phyloP scores from a whole-genome alignment of 1,140 invertebrate species.

The Eriocheir sinensis region DNA sequence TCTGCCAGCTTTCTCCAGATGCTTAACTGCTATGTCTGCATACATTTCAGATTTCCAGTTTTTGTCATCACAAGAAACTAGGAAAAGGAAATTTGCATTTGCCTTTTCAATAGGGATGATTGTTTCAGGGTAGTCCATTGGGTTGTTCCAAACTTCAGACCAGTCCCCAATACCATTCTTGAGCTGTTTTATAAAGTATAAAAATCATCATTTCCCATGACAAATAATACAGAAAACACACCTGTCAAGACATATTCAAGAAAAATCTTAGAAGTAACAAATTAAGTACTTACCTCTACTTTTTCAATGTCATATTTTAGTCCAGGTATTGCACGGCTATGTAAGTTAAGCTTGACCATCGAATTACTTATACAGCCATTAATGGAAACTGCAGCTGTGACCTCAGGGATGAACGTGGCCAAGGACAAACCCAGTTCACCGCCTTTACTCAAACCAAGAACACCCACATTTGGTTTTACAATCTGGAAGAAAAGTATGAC shows the following conservation, averaged over 20 bases:
- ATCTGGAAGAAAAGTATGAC: too few relatives aligned
- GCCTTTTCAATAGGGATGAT: conserved; percentile 74
- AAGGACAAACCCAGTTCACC: conserved; percentile 71
- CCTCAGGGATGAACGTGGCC: conserved; percentile 74
- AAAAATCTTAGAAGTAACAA: too few relatives aligned
- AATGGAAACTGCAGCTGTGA: conserved; percentile 63
- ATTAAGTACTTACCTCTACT: conserved; percentile 34
- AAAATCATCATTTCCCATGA: too few relatives aligned
- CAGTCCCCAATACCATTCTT: conserved; percentile 37
- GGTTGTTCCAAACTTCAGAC: conserved; percentile 26
- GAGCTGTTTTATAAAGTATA: too few relatives aligned
- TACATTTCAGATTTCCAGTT: conserved; percentile 69
- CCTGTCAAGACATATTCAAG: too few relatives aligned
- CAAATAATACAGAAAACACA: too few relatives aligned
- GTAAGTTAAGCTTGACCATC: neutral
- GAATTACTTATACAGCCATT: conserved; percentile 65
- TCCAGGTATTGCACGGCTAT: conserved; percentile 24
- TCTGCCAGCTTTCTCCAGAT: conserved; percentile 37
- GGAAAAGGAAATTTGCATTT: conserved; percentile 66
- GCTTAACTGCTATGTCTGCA: conserved; percentile 57
- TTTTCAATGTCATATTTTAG: conserved; percentile 33
- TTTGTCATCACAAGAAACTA: conserved; percentile 60
- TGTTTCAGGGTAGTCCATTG: conserved; percentile 48
- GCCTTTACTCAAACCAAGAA: conserved; percentile 71
- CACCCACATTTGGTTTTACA: conserved; percentile 64